These are phyloP conservation scores for Bovichtus variegatus DNA, from an alignment of 2,797 vertebrate species.

Conservation along the genomic window DNA sequence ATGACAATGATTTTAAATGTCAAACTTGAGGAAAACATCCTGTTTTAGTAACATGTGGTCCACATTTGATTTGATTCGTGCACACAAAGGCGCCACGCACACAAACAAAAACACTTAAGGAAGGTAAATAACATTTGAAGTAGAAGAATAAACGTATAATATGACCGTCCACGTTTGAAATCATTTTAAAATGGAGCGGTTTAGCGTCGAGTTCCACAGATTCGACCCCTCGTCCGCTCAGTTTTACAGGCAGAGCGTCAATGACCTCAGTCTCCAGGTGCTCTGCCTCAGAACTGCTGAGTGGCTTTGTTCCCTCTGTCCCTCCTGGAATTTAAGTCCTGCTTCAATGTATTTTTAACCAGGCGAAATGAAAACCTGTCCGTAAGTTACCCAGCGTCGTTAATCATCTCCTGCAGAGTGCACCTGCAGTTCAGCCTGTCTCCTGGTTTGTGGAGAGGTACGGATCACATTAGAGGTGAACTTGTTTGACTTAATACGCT, in stretches of 20 bases:
- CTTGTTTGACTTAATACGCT: background rate
- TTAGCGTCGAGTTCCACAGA: background rate
- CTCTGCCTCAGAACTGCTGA: constrained; percentile 73
- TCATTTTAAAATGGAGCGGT: background rate
- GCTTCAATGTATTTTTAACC: constrained; percentile 71
- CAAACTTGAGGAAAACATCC: background rate
- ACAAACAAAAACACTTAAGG: background rate
- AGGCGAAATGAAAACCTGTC: constrained; percentile 54
- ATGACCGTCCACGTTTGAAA: background rate
- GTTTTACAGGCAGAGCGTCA: background rate
- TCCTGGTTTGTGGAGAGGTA: constrained; percentile 33
- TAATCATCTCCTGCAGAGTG: constrained; percentile 62
- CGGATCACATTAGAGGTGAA: background rate
- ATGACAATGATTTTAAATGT: constrained; percentile 16
- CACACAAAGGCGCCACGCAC: background rate
- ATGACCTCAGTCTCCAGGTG: constrained; percentile 60
- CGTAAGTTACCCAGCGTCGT: constrained; percentile 36
- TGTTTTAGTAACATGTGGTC: background rate
- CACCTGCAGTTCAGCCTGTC: constrained; percentile 49
- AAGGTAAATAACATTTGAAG: background rate
- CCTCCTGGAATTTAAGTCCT: constrained; percentile 46
- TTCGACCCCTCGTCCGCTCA: background rate
- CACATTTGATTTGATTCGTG: constrained; percentile 9
- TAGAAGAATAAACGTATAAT: background rate
- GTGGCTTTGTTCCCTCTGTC: constrained; percentile 48